phyloP scores from a whole-genome alignment of 2,888 invertebrate genomes.

The Microctonus brassicae region DNA sequence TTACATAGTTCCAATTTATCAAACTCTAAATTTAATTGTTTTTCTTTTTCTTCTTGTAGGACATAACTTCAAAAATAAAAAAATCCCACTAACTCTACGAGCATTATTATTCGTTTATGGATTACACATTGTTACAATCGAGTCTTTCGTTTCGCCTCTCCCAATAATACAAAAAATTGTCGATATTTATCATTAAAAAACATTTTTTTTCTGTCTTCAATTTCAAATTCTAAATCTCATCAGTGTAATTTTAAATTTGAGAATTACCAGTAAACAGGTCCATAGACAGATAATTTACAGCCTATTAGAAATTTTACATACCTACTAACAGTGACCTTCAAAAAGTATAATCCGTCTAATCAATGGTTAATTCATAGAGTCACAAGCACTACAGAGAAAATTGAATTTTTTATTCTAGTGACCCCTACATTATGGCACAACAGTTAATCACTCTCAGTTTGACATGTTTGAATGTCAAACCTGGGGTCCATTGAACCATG shows the following conservation, averaged over 20 bases:
- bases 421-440: constrained; percentile 50
- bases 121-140: background rate
- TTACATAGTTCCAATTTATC: background rate
- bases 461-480: constrained; percentile 34
- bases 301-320: background rate
- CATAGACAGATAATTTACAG: background rate
- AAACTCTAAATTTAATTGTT: background rate
- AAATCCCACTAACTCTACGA: background rate
- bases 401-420: background rate
- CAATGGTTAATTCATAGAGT: background rate
- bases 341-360: background rate
- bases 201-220: background rate
- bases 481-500: constrained; percentile 9
- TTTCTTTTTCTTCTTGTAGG: background rate
- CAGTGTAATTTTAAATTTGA: background rate
- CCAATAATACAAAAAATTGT: background rate
- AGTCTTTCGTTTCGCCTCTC: constrained; percentile 12
- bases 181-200: background rate
- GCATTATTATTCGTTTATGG: background rate
- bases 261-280: background rate
- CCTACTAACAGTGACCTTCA: background rate
- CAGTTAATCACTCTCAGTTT: constrained; percentile 47
- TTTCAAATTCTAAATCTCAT: background rate
- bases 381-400: background rate
- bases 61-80: constrained; percentile 8